Evolutionary conservation across 2,113 vertebrate genomes (phyloP).

Genomic region (Narcine bancroftii): DNA sequence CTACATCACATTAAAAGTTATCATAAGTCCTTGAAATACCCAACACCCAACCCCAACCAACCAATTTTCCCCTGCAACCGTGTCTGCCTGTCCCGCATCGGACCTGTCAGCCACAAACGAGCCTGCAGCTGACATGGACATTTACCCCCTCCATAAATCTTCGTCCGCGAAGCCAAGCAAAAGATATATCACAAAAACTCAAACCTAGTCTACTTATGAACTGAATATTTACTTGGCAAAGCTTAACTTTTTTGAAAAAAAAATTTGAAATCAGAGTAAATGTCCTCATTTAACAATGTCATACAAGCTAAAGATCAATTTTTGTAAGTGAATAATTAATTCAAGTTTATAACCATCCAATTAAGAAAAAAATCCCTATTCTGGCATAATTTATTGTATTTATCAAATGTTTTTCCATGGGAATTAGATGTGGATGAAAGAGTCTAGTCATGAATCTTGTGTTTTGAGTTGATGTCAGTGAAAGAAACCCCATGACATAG

Average conservation of each 20-base stretch:
- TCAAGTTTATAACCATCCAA: not conserved
- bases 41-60: too few relatives aligned
- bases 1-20: not conserved
- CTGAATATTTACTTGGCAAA: not conserved
- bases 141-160: too few relatives aligned
- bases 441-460: constrained; percentile 86
- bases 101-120: too few relatives aligned
- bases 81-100: too few relatives aligned
- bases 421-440: constrained; percentile 69
- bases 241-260: not conserved
- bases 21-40: too few relatives aligned
- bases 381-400: not conserved
- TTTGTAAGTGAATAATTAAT: not conserved
- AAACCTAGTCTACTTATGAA: not conserved
- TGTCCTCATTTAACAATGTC: not conserved
- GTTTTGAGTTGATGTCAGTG: constrained; percentile 91
- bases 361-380: constrained; percentile 16
- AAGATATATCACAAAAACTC: too few relatives aligned
- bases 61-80: too few relatives aligned
- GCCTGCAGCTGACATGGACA: too few relatives aligned
- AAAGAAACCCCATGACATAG: constrained; percentile 81
- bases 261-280: not conserved
- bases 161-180: too few relatives aligned
- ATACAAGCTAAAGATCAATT: not conserved
- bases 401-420: constrained; percentile 29